Evolutionary conservation across 1,140 invertebrate species (phyloP), one percentile per base, ranked within the genome.

Genomic region (Acromyrmex heyeri): DNA sequence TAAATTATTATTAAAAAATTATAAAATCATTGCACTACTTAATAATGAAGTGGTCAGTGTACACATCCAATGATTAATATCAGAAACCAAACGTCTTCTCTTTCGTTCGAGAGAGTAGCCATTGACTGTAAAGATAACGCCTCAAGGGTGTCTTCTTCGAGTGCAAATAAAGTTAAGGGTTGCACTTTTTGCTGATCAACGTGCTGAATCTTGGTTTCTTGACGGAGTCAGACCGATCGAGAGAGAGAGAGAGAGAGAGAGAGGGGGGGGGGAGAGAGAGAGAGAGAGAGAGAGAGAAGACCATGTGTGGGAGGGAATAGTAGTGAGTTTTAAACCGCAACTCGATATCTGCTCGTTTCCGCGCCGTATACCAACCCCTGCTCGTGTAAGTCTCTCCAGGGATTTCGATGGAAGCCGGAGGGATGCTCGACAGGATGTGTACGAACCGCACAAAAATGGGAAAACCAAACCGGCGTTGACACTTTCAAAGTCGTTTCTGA

Each of bases 291-390:
- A 30, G 30, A 30, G 73, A 53, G 81, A 77, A 59, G 44, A 61
- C 0, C 21, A 8, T n/a, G 38, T 16, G 70, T 34, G 38, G 53
- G 67, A 76, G 91, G 85, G 88, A 92, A 93, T 91, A 91, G 93
- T 91, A 85, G 76, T 72, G 90, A 88, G 93, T 93, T 95, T 95
- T 95, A 95, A 95, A 95, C 93, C 94, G 93, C 94, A 95, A 92
- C 87, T 89, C 93, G 92, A 94, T 95, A 94, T 95, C 92, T 91
- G 91, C 93, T 92, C 92, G 90, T 93, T 95, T 89, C 90, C 88
- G 87, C 76, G 83, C 87, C 87, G 87, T 91, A 93, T 93, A 91
- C 92, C 90, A 92, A 86, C 85, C 90, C 88, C 85, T 81, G 89
- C 86, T 90, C 86, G 53, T 79, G 61, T 87, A 72, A 77, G 86